phyloP scores from a whole-genome alignment of 2,797 vertebrate species.

The Valencia hispanica region DNA sequence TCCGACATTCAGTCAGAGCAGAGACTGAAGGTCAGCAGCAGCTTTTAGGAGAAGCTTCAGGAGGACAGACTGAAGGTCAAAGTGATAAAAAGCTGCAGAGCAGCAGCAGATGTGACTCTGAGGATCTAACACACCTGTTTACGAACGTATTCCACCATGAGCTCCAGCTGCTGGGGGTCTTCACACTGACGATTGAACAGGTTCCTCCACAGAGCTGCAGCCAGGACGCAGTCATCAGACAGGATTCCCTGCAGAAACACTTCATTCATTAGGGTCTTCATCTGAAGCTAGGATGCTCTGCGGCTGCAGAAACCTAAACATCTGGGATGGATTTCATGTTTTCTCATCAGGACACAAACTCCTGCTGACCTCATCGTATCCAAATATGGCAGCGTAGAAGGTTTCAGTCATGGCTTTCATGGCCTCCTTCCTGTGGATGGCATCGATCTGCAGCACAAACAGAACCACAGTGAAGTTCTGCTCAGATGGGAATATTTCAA shows the following conservation, averaged over 20 bases:
- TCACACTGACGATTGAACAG: conserved; percentile 91
- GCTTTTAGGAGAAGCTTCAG: not conserved
- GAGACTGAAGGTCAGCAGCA: too few species aligned
- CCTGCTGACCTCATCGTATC: conserved; percentile 92
- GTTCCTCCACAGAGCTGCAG: conserved; percentile 95
- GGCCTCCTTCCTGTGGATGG: conserved; percentile 87
- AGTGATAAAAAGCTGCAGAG: not conserved
- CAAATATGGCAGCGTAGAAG: conserved; percentile 95
- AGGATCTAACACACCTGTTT: conserved; percentile 83
- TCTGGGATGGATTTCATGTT: not conserved
- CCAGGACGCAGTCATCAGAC: conserved; percentile 90
- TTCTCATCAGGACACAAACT: rapidly evolving
- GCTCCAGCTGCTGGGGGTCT: conserved; percentile 89
- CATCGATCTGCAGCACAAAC: conserved; percentile 84
- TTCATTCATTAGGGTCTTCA: not conserved
- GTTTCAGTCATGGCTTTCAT: conserved; percentile 90
- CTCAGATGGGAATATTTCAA: too few species aligned
- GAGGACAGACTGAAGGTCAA: not conserved
- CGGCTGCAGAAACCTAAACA: not conserved
- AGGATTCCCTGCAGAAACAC: conserved; percentile 86
- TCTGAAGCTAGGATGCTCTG: not conserved
- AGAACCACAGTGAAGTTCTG: conserved; percentile 15
- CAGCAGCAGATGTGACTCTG: not conserved
- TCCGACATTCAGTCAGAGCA: too few species aligned
- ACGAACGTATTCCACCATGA: conserved; percentile 94